A percentile compares a stretch with the other conserved stretches of the same genome.
These are phyloP conservation scores for Crepidodera aurea DNA, from an alignment of 2,888 invertebrate species.

Conservation along the genomic window DNA sequence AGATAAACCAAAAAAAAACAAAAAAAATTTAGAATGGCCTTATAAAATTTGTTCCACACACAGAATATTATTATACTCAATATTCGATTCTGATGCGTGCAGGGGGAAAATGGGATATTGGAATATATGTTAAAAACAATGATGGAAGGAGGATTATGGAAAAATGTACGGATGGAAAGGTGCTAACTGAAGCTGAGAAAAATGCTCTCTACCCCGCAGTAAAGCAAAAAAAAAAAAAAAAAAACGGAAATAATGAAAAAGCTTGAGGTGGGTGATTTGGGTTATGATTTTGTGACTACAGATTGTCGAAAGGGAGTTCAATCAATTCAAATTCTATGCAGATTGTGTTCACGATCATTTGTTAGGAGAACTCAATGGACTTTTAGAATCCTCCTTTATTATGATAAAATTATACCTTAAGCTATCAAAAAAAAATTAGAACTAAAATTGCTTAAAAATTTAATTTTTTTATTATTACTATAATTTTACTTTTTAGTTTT, in stretches of 20 bases:
- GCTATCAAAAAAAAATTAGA: too few relatives aligned
- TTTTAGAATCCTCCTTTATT: too few relatives aligned
- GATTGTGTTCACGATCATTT: too few relatives aligned
- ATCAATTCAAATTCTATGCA: too few relatives aligned
- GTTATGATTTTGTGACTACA: conserved; percentile 14
- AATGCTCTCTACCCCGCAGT: conserved; percentile 74
- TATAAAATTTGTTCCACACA: conserved; percentile 26
- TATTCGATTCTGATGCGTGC: conserved; percentile 55
- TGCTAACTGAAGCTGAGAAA: conserved; percentile 44
- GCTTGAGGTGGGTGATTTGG: conserved; percentile 16
- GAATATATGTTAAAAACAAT: conserved; percentile 4
- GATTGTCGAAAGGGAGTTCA: too few relatives aligned
- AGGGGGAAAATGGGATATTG: neutral
- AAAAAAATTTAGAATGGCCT: conserved; percentile 22
- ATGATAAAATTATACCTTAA: too few relatives aligned
- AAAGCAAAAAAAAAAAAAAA: conserved; percentile 53
- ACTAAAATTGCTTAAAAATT: too few relatives aligned
- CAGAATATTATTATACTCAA: conserved; percentile 57
- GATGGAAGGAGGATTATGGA: neutral
- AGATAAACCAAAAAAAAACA: conserved; percentile 43
- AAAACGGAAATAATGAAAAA: conserved; percentile 29
- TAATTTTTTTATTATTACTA: too few relatives aligned
- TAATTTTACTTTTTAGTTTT: too few relatives aligned
- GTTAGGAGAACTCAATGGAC: too few relatives aligned
- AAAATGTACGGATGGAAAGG: conserved; percentile 29